These are phyloP conservation scores for Cephus runcator DNA, from an alignment of 2,888 invertebrate species.

Conservation along the genomic window DNA sequence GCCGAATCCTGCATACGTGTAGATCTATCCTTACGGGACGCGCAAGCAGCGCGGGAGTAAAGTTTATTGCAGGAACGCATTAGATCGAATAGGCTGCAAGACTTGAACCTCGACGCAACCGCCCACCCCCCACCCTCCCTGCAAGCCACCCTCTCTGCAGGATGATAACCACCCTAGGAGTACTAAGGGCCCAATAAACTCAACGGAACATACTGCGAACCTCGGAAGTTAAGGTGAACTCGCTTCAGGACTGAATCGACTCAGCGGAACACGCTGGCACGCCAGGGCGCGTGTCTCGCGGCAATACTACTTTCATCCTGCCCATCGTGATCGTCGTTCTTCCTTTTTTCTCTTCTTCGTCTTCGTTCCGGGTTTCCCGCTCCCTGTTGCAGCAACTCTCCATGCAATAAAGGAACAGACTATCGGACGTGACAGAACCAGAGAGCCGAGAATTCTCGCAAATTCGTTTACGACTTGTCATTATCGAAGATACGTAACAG, in stretches of 20 bases:
- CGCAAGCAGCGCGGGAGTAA: slow-evolving; percentile 58
- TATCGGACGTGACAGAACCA: too few species aligned
- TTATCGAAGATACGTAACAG: too few species aligned
- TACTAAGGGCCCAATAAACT: slow-evolving; percentile 49
- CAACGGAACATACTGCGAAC: slow-evolving; percentile 36
- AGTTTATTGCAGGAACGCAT: slow-evolving; percentile 63
- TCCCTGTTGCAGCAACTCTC: not conserved
- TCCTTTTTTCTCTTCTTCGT: not conserved
- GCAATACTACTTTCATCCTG: slow-evolving; percentile 53
- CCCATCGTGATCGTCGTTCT: slow-evolving; percentile 19
- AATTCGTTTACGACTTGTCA: too few species aligned
- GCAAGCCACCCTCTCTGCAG: slow-evolving; percentile 3
- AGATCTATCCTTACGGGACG: not conserved
- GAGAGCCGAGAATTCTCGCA: too few species aligned
- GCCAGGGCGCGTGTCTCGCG: slow-evolving; percentile 58
- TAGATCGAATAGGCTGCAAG: slow-evolving; percentile 59
- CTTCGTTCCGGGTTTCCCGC: not conserved
- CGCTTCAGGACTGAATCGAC: slow-evolving; percentile 34
- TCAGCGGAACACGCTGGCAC: slow-evolving; percentile 39
- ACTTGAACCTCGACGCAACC: slow-evolving; percentile 12
- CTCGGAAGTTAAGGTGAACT: slow-evolving; percentile 51
- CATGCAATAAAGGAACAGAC: too few species aligned
- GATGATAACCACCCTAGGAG: slow-evolving; percentile 17
- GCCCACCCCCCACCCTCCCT: slow-evolving; percentile 21
- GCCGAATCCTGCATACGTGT: not conserved